Base-by-base conservation (phyloP, 2,888 invertebrate species). In the Peribatodes rhomboidaria region DNA sequence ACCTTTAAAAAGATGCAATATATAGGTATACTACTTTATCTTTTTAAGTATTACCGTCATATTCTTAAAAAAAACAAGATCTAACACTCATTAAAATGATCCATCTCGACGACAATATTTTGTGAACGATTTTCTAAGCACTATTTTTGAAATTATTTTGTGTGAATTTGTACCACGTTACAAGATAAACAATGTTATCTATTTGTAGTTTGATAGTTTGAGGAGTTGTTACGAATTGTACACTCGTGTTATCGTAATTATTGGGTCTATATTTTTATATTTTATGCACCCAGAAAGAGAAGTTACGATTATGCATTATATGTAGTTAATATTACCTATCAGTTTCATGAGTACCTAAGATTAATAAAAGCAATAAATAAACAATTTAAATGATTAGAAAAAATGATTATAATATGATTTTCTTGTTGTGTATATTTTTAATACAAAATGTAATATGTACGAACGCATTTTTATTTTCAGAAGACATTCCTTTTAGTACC, bases 351-450 rank as follows among this genome's bases (percentile, higher is more conserved):
- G 9, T 35, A 53, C 41, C 6, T 47, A 60, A 27, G 44, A 61
- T 42, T 67, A 58, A 62, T 70, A 68, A 68, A 82, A 86, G 86
- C 86, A 87, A 86, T 86, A 86, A 86, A 80, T 63, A 71, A 75
- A 80, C 73, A 70, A 67, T 75, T 70, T 74, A 71, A 73, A 71
- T 71, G 62, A 68, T 70, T 64, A 65, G 70, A 70, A 72, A 73
- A 72, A 57, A 71, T 75, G 72, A 76, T 44, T 20, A 42, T 53
- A n/a, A 46, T 63, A 63, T 58, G 76, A 79, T 79, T 84, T 77
- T 77, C 75, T 77, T 77, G 76, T n/a, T 82, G 82, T 87, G 83
- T 86, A 86, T 89, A 87, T 89, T 89, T 90, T 89, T 85, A 87
- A 83, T 87, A 89, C 75, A 88, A 87, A 86, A 84, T 76, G 69